Evolutionary conservation across 1,140 invertebrate species (phyloP).

Genomic region (Formica exsecta): DNA sequence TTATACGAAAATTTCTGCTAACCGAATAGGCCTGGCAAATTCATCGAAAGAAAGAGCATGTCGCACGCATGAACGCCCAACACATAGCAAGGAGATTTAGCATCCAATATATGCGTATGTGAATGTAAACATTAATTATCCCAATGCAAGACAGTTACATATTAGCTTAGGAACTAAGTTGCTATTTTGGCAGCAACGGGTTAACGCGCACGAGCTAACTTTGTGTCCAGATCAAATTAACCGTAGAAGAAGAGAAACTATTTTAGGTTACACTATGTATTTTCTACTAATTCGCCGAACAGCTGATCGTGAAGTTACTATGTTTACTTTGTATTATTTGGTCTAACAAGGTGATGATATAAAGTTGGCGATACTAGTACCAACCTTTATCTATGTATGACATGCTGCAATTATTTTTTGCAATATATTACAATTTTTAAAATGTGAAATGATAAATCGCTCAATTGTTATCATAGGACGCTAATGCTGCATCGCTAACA

Average conservation of each 20-base stretch:
- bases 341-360: conserved; percentile 52
- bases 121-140: conserved; percentile 66
- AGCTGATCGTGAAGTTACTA: conserved; percentile 33
- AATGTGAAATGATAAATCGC: not conserved
- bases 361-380: conserved; percentile 19
- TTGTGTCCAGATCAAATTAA: conserved; percentile 66
- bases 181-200: conserved; percentile 69
- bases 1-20: conserved; percentile 48
- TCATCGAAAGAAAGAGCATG: conserved; percentile 58
- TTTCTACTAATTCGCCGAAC: conserved; percentile 56
- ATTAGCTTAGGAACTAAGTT: conserved; percentile 70
- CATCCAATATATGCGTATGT: conserved; percentile 46
- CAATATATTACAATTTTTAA: not conserved
- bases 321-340: conserved; percentile 59
- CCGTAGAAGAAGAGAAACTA: conserved; percentile 63
- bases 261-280: conserved; percentile 59
- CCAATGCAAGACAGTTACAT: conserved; percentile 65
- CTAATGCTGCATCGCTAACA: not conserved
- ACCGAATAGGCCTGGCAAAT: conserved; percentile 43
- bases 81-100: conserved; percentile 52
- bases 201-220: conserved; percentile 58
- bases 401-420: conserved; percentile 7
- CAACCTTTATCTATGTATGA: conserved; percentile 6
- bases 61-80: conserved; percentile 55
- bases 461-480: not conserved